phyloP scores from a whole-genome alignment of 1,140 invertebrate species.

The Ladona fulva region DNA sequence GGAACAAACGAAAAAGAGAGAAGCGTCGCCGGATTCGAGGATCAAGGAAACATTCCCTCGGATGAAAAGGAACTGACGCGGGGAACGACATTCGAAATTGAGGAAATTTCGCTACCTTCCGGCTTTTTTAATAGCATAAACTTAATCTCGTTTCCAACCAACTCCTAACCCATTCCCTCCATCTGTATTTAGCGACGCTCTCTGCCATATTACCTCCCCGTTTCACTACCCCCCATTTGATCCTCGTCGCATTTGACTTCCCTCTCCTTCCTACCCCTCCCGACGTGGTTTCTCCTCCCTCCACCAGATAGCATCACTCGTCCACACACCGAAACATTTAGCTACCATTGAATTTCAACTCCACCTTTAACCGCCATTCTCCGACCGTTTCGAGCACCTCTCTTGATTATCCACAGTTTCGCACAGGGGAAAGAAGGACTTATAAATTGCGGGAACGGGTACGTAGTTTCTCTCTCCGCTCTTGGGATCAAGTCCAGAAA shows the following conservation, averaged over 20 bases:
- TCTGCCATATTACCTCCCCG: background rate
- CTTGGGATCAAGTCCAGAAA: background rate
- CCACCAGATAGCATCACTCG: background rate
- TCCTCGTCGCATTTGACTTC: background rate
- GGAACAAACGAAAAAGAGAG: background rate
- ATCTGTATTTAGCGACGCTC: background rate
- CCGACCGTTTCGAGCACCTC: background rate
- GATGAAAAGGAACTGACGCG: background rate
- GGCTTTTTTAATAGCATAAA: background rate
- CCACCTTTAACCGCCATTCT: background rate
- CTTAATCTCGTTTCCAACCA: conserved; percentile 4
- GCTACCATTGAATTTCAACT: background rate
- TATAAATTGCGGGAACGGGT: background rate
- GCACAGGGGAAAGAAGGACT: background rate
- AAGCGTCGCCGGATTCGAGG: background rate
- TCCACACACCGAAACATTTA: background rate
- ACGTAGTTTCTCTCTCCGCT: background rate
- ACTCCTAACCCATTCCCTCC: background rate
- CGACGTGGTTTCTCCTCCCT: background rate
- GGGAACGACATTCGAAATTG: background rate
- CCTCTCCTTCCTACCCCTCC: background rate
- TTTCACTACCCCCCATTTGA: background rate
- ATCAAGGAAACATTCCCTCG: background rate
- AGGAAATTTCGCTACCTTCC: background rate
- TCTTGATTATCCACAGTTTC: background rate